Conservation (phyloP, 2,797 vertebrate genomes). For the Triplophysa bombifrons region DNA sequence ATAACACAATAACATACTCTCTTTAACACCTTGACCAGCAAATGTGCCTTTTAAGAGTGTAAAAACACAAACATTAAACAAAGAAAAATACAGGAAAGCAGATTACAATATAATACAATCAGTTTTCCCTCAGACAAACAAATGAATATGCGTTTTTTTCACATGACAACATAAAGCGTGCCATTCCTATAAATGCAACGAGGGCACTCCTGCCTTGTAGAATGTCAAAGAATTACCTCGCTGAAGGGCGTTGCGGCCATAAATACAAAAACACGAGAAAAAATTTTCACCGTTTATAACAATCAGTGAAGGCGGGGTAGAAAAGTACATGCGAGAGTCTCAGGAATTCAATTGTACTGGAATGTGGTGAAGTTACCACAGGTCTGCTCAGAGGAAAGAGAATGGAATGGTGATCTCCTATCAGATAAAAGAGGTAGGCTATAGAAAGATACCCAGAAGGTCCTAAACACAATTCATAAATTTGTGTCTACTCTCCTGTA, state of each 20-base stretch:
- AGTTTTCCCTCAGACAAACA: slow-evolving; percentile 6
- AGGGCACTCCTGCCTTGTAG: slow-evolving; percentile 15
- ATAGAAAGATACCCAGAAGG: neutral
- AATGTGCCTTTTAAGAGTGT: slow-evolving; percentile 74
- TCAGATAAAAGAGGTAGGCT: slow-evolving; percentile 26
- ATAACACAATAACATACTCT: slow-evolving; percentile 60
- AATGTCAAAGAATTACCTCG: slow-evolving; percentile 15
- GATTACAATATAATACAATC: slow-evolving; percentile 43
- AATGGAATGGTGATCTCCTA: slow-evolving; percentile 52
- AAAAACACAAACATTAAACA: slow-evolving; percentile 45
- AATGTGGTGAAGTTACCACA: slow-evolving; percentile 64
- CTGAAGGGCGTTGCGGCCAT: slow-evolving; percentile 37
- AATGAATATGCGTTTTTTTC: neutral
- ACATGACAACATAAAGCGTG: neutral
- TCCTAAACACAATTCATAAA: neutral
- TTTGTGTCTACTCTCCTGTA: neutral
- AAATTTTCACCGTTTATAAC: slow-evolving; percentile 60
- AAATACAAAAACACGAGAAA: slow-evolving; percentile 55
- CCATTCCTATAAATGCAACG: slow-evolving; percentile 14
- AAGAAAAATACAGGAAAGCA: slow-evolving; percentile 51
- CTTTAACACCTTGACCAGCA: slow-evolving; percentile 85
- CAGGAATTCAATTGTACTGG: slow-evolving; percentile 56
- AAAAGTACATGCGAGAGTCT: slow-evolving; percentile 54
- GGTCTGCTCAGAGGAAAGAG: slow-evolving; percentile 29
- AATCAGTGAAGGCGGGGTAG: slow-evolving; percentile 60